These are phyloP conservation scores for Diloba caeruleocephala DNA, from an alignment of 2,888 invertebrate genomes.

Conservation along the genomic window DNA sequence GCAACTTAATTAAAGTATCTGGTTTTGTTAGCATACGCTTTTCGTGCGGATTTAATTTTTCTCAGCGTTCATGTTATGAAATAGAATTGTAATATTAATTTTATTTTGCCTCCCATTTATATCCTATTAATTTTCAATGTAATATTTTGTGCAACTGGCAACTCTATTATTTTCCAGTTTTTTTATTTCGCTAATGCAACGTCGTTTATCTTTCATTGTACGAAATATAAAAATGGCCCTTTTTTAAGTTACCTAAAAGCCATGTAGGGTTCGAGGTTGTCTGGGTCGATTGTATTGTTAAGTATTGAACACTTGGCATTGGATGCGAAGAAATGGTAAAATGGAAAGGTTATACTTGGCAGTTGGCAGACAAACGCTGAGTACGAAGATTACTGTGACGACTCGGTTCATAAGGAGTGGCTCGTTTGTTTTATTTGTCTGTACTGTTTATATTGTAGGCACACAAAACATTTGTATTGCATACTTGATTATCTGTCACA, in stretches of 20 bases:
- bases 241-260: conserved; percentile 33
- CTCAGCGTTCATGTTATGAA: background rate
- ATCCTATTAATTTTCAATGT: too few relatives aligned
- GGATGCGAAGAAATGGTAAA: conserved; percentile 15
- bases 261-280: conserved; percentile 10
- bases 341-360: conserved; percentile 10
- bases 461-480: background rate
- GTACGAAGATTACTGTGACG: background rate
- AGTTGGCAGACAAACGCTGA: conserved; percentile 31
- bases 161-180: too few relatives aligned
- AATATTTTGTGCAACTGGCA: too few relatives aligned
- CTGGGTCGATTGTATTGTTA: conserved; percentile 25
- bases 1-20: background rate
- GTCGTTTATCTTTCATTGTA: conserved; percentile 12
- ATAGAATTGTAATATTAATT: too few relatives aligned
- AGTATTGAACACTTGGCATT: conserved; percentile 37
- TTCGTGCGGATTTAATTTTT: background rate
- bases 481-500: background rate
- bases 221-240: conserved; percentile 19
- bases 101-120: too few relatives aligned
- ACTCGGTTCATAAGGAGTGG: background rate
- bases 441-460: background rate
- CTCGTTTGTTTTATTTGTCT: conserved; percentile 7
- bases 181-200: too few relatives aligned
- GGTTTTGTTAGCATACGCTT: background rate